These are phyloP conservation scores for Calidris pygmaea DNA, from an alignment of 2,113 vertebrate species.

Conservation along the genomic window DNA sequence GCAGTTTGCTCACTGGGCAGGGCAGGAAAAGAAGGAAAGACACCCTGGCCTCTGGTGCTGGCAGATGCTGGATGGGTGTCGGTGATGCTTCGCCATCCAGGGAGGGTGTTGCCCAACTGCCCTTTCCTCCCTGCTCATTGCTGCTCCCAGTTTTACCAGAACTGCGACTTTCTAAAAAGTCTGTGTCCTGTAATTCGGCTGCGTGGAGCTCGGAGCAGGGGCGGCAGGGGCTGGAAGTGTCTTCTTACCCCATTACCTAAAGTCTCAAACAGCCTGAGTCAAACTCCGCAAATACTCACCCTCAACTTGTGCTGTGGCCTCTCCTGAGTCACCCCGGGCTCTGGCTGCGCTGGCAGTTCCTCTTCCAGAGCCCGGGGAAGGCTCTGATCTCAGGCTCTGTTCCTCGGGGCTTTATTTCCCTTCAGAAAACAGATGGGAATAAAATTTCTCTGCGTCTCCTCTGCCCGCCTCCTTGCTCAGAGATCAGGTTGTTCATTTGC, in stretches of 20 bases:
- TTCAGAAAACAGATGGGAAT: neutral
- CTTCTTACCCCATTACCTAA: neutral
- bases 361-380: neutral
- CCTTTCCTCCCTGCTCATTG: neutral
- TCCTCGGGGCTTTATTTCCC: neutral
- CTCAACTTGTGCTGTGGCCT: neutral
- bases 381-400: neutral
- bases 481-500: neutral
- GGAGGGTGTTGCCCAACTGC: neutral
- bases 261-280: neutral
- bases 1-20: neutral
- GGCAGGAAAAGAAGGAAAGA: neutral
- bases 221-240: no score
- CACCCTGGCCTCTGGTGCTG: neutral
- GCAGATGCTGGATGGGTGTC: neutral
- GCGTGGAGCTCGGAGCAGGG: rapidly evolving
- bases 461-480: neutral
- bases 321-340: neutral
- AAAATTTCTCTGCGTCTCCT: rapidly evolving
- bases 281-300: rapidly evolving
- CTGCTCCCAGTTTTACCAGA: neutral
- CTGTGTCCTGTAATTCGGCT: rapidly evolving
- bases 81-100: neutral
- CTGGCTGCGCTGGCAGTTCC: neutral
- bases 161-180: neutral